Evolutionary conservation across 2,113 vertebrate genomes (phyloP).

Genomic region (Chionis minor): DNA sequence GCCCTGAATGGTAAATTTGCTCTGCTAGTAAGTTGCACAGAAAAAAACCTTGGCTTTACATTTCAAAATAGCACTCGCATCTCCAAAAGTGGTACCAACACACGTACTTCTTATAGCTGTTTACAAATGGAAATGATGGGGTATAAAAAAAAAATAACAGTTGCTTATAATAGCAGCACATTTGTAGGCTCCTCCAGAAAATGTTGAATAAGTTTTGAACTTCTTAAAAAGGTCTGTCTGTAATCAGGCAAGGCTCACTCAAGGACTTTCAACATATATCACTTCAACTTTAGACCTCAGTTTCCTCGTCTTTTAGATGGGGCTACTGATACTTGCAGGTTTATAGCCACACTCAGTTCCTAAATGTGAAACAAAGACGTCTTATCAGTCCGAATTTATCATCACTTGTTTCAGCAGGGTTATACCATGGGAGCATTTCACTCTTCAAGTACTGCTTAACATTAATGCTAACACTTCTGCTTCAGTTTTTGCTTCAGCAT

Average conservation of each 20-base stretch:
- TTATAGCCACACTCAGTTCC: not conserved
- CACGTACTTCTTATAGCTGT: not conserved
- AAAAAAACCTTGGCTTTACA: not conserved
- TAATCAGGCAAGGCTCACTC: not conserved
- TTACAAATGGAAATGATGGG: not conserved
- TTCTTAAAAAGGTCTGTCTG: not conserved
- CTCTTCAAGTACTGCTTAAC: not conserved
- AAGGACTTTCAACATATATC: not conserved
- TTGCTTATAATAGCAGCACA: not conserved
- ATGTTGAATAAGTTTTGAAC: not conserved
- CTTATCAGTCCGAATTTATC: conserved; percentile 19
- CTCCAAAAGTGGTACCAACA: not conserved
- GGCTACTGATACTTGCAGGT: not conserved
- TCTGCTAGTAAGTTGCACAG: not conserved
- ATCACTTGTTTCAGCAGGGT: not conserved
- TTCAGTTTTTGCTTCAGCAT: not conserved
- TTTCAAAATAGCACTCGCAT: not conserved
- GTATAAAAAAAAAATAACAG: not conserved
- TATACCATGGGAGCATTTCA: not conserved
- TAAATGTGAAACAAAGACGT: not conserved
- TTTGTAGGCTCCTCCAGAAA: not conserved
- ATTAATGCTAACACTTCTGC: not conserved
- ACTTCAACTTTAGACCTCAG: not conserved
- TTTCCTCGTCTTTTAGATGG: not conserved
- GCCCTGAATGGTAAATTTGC: not conserved